phyloP scores from a whole-genome alignment of 2,797 vertebrate genomes.

The Phataginus tetradactyla region DNA sequence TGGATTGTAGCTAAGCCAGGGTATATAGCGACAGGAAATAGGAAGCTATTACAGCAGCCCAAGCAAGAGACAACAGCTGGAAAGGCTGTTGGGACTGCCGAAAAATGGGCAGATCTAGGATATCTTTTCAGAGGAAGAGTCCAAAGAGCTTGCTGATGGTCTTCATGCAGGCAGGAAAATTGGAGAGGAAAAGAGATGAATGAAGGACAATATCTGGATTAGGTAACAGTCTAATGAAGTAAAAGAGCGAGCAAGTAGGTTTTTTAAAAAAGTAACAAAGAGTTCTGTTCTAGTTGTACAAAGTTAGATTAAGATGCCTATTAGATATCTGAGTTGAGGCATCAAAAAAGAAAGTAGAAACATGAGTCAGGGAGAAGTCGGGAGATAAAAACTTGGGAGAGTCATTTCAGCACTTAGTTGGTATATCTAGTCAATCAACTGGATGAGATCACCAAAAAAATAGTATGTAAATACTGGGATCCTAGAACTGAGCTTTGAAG shows the following conservation, averaged over 20 bases:
- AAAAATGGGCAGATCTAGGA: not conserved
- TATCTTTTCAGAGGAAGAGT: not conserved
- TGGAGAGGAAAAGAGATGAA: not conserved
- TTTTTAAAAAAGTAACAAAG: not conserved
- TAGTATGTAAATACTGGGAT: not conserved
- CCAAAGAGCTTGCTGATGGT: not conserved
- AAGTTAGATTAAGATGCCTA: not conserved
- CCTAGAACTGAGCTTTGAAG: not conserved
- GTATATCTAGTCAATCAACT: not conserved
- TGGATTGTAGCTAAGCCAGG: not conserved
- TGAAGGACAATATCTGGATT: not conserved
- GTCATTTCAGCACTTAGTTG: not conserved
- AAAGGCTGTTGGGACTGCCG: not conserved
- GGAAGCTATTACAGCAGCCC: not conserved
- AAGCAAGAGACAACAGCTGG: not conserved
- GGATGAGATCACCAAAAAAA: not conserved
- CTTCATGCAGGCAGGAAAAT: not conserved
- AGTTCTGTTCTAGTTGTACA: not conserved
- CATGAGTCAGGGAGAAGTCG: not conserved
- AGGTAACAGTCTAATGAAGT: not conserved
- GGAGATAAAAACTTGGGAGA: not conserved
- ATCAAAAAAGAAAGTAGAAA: slow-evolving; percentile 10
- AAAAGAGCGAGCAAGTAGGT: not conserved
- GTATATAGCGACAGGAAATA: not conserved
- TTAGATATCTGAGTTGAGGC: not conserved